Percentiles rank a stretch among this genome's conserved stretches.
Conservation (phyloP, 2,113 vertebrate genomes). For the Anser cygnoides region DNA sequence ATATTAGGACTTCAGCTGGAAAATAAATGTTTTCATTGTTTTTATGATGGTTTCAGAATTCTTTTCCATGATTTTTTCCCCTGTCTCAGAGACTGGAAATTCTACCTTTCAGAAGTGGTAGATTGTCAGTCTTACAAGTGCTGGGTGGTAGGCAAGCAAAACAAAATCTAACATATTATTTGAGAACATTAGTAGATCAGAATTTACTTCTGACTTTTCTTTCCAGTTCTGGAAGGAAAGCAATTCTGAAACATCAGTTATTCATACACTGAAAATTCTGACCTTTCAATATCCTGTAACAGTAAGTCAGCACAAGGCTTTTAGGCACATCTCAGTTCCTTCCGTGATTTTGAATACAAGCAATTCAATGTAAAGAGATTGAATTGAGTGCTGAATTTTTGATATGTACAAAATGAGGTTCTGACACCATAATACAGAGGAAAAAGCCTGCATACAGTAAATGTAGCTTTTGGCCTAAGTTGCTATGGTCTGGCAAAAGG, state of each 20-base stretch:
- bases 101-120: background rate
- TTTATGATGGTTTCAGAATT: background rate
- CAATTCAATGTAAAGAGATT: background rate
- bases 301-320: background rate
- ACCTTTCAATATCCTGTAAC: background rate
- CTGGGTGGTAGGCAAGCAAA: background rate
- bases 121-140: rapidly evolving
- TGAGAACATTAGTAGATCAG: background rate
- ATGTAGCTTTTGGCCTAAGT: background rate
- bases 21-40: background rate
- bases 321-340: background rate
- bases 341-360: background rate
- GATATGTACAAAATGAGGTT: background rate
- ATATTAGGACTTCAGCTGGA: background rate
- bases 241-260: background rate
- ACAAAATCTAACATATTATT: background rate
- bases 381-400: background rate
- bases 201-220: background rate
- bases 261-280: background rate
- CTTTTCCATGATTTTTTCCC: background rate
- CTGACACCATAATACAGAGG: background rate
- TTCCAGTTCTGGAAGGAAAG: background rate
- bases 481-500: background rate
- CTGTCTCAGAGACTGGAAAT: background rate
- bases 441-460: background rate